Percentiles rank a stretch among this genome's conserved stretches.
phyloP scores from a whole-genome alignment of 2,888 invertebrate species.

The Campopleginae sp. region DNA sequence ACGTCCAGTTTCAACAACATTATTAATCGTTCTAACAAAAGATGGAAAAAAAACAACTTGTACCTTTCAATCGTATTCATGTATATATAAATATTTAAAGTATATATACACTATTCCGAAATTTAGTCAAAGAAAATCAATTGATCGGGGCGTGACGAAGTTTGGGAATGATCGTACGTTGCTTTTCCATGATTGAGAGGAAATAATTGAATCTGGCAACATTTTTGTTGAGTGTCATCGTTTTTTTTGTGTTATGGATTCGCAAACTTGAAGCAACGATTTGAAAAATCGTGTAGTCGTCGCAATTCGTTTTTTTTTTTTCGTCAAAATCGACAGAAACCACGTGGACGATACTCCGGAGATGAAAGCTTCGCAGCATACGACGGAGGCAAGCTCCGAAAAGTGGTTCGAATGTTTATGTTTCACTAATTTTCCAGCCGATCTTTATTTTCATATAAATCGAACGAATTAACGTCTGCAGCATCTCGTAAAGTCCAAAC shows the following conservation, averaged over 20 bases:
- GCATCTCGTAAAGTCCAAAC: conserved; percentile 7
- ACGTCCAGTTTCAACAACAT: conserved; percentile 80
- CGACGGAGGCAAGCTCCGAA: not conserved
- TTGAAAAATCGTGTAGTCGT: not conserved
- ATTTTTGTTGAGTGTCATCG: not conserved
- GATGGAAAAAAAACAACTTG: conserved; percentile 46
- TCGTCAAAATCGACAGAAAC: not conserved
- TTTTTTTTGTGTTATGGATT: not conserved
- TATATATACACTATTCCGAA: conserved; percentile 32
- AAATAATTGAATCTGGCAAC: not conserved
- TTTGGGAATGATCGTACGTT: not conserved
- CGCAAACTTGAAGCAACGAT: not conserved
- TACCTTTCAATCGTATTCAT: conserved; percentile 74
- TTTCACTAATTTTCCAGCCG: not conserved
- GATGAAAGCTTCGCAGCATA: not conserved
- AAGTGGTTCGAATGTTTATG: not conserved
- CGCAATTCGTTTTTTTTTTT: not conserved
- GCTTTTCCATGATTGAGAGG: not conserved
- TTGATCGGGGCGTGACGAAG: conserved; percentile 54
- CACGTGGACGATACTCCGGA: not conserved
- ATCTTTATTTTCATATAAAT: not conserved
- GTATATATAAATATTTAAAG: conserved; percentile 38
- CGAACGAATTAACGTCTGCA: not conserved
- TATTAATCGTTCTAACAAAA: conserved; percentile 74
- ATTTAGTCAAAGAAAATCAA: conserved; percentile 21